Evolutionary conservation across 2,888 invertebrate genomes (phyloP).

Genomic region (Venustoraphidia nigricollis): DNA sequence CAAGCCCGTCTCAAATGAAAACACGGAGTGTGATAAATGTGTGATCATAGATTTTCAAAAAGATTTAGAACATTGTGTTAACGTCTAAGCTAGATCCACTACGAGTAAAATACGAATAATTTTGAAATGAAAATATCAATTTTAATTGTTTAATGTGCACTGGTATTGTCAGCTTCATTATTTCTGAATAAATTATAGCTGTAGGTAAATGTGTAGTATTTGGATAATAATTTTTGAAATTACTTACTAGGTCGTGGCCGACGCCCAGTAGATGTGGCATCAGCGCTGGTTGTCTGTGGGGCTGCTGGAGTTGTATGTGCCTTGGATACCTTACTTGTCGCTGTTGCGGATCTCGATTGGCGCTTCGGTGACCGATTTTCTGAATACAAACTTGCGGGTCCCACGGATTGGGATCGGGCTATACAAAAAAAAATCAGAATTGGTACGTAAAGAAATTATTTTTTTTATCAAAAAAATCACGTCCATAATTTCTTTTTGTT

Average conservation of each 20-base stretch:
- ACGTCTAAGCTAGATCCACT: no score
- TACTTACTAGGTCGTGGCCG: slow-evolving; percentile 58
- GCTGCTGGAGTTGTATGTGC: slow-evolving; percentile 40
- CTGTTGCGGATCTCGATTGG: slow-evolving; percentile 50
- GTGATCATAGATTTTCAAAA: no score
- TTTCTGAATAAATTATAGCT: no score
- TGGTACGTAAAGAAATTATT: not conserved
- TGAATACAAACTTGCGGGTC: slow-evolving; percentile 38
- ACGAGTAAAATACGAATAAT: no score
- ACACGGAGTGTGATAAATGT: no score
- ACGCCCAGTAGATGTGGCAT: slow-evolving; percentile 27
- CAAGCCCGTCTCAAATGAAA: no score
- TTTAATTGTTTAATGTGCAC: no score
- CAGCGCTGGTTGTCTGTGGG: slow-evolving; percentile 26
- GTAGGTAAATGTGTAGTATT: not conserved
- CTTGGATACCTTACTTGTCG: slow-evolving; percentile 48
- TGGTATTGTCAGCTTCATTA: no score
- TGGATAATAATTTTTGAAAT: not conserved
- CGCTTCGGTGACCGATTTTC: slow-evolving; percentile 66
- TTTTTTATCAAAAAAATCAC: not conserved
- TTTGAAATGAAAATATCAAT: no score
- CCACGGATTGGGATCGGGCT: slow-evolving; percentile 56
- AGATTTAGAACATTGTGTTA: no score
- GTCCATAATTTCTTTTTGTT: no score
- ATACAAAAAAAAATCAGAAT: slow-evolving; percentile 13